Evolutionary conservation across 2,797 vertebrate genomes (phyloP).

Genomic region (Naso thynnoides): DNA sequence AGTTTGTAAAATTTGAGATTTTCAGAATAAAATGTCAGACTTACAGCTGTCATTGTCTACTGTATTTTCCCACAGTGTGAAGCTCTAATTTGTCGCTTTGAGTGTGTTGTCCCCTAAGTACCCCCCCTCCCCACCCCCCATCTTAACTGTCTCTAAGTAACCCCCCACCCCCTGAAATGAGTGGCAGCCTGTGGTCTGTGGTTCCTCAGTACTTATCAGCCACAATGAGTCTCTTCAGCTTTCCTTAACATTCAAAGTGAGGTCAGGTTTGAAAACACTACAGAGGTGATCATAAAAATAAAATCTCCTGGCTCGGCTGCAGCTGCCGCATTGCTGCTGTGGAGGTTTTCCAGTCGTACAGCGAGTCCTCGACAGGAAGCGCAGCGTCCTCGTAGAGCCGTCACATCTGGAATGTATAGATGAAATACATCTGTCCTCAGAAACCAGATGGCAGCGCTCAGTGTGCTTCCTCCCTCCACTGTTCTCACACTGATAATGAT

Average conservation of each 20-base stretch:
- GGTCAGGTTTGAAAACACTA: not conserved
- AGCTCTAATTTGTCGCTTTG: too few species aligned
- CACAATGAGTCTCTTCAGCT: not conserved
- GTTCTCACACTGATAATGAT: conserved; percentile 60
- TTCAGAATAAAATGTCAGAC: conserved; percentile 22
- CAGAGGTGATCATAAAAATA: not conserved
- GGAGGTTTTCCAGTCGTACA: not conserved
- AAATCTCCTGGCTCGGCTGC: conserved; percentile 7
- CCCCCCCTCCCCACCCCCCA: conserved; percentile 12
- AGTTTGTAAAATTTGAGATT: too few species aligned
- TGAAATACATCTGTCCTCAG: conserved; percentile 53
- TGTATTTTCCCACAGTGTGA: conserved; percentile 7
- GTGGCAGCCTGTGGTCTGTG: conserved; percentile 25
- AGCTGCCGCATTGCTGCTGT: not conserved
- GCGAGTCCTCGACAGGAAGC: conserved; percentile 26
- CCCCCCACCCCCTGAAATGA: not conserved
- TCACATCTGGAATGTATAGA: conserved; percentile 65
- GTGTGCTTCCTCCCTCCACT: conserved; percentile 32
- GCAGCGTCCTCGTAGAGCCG: not conserved
- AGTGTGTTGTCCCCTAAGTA: conserved; percentile 6
- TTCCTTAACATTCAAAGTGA: not conserved
- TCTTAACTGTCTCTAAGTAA: conserved; percentile 15
- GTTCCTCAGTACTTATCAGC: conserved; percentile 42
- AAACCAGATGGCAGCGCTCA: conserved; percentile 60
- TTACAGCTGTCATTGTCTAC: conserved; percentile 6